Base-by-base conservation (phyloP, 2,888 invertebrate species). In the Onchidella celtica region DNA sequence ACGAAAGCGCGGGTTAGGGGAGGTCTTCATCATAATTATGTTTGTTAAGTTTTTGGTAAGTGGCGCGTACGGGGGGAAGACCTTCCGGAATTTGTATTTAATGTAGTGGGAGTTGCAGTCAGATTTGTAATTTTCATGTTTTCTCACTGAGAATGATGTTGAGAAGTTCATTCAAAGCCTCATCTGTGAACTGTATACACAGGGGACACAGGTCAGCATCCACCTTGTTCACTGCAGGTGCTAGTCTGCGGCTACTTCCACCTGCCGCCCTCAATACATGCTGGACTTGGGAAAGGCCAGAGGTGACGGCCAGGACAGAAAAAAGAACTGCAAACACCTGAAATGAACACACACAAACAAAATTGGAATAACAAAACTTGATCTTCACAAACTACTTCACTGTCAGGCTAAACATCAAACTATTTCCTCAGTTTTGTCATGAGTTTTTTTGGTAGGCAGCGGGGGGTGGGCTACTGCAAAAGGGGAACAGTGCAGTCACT, bases 81-180 rank as follows among this genome's bases (percentile, higher is more conserved):
- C n/a, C n/a, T n/a, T 27, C n/a, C 29, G n/a, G 21, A 24, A 14
- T 14, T n/a, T 61, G 61, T 61, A 61, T 4, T 6, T 4, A n/a
- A 24, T 61, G 14, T 29, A 66, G 24, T 17, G 17, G 9, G 32
- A 27, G 32, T 27, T 27, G 40, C 3, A 2, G 27, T 40, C n/a
- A 40, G 17, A 9, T 2, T 21, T 6, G 21, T 21, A 40, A 17
- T 1, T 69, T 17, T n/a, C 17, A 17, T 21, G 3, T 17, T 27
- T 61, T 85, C 89, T 85, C 83, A 91, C 91, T 88, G 11, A 90
- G 86, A 55, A 91, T 88, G 59, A 90, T 86, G 84, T 91, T 88
- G 9, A 91, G 87, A 21, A 91, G 86, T 14, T 80, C 63, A 75
- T 91, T 84, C 36, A 91, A 86, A 63, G 88, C 88, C 66, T 91